phyloP scores from a whole-genome alignment of 2,113 vertebrate genomes.

The Cyprinodon variegatus region DNA sequence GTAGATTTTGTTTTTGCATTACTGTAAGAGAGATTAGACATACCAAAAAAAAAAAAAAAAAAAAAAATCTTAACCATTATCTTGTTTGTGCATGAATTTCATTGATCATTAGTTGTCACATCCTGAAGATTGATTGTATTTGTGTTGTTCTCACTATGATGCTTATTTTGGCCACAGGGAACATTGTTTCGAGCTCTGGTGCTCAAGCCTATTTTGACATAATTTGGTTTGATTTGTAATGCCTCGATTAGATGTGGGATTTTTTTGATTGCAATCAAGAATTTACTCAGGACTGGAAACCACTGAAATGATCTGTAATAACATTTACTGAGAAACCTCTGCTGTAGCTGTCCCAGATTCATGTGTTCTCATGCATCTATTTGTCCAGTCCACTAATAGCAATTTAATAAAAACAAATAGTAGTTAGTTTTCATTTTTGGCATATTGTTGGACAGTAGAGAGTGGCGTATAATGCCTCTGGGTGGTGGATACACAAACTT shows the following conservation, averaged over 20 bases:
- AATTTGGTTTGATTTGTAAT: constrained; percentile 32
- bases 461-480: not conserved
- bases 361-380: constrained; percentile 15
- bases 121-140: constrained; percentile 21
- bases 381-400: constrained; percentile 31
- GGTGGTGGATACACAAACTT: not conserved
- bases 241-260: constrained; percentile 35
- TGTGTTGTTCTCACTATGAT: constrained; percentile 10
- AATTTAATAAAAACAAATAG: constrained; percentile 33
- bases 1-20: not conserved
- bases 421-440: constrained; percentile 18
- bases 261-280: constrained; percentile 46
- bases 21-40: not conserved
- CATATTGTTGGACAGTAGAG: constrained; percentile 19
- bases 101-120: constrained; percentile 24
- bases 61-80: not conserved
- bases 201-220: constrained; percentile 19
- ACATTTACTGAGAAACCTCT: constrained; percentile 22
- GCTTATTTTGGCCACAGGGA: constrained; percentile 6
- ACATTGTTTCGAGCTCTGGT: constrained; percentile 11
- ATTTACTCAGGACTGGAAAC: constrained; percentile 36
- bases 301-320: constrained; percentile 14
- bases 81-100: constrained; percentile 7
- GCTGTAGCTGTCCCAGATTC: constrained; percentile 10
- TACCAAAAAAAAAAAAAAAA: constrained; percentile 3